phyloP scores from a whole-genome alignment of 2,888 invertebrate species.

The Fragum fragum region DNA sequence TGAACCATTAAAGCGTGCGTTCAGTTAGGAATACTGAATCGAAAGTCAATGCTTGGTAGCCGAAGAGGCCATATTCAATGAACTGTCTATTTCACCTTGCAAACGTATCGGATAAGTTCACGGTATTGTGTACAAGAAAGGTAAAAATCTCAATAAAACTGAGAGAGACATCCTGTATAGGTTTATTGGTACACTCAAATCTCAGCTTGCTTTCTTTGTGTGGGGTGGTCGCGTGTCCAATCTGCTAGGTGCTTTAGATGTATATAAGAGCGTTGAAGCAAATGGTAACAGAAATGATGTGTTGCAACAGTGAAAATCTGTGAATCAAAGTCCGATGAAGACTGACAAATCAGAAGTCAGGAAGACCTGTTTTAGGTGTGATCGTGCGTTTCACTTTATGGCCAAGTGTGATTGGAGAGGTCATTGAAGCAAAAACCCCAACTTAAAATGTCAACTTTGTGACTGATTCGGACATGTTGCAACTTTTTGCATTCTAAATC shows the following conservation, averaged over 20 bases:
- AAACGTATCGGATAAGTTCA: constrained; percentile 33
- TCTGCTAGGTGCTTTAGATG: constrained; percentile 21
- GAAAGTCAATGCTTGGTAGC: too few species aligned
- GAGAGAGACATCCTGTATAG: constrained; percentile 28
- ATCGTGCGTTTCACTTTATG: constrained; percentile 29
- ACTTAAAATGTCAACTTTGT: constrained; percentile 38
- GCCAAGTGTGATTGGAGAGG: constrained; percentile 41
- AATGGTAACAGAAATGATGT: constrained; percentile 31
- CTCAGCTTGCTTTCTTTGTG: constrained; percentile 41
- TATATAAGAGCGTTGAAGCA: constrained; percentile 34
- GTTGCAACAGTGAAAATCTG: too few species aligned
- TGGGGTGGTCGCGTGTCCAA: constrained; percentile 18
- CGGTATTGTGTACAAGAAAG: constrained; percentile 27
- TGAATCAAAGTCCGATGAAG: too few species aligned
- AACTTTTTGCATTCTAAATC: not conserved
- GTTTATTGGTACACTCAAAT: constrained; percentile 27
- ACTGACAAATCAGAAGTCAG: too few species aligned
- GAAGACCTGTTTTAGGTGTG: constrained; percentile 32
- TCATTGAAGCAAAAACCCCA: constrained; percentile 9
- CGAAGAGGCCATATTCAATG: too few species aligned
- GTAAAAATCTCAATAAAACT: constrained; percentile 21
- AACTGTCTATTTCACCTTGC: not conserved
- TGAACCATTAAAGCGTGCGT: too few species aligned
- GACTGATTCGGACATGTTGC: constrained; percentile 21
- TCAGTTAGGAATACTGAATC: too few species aligned